phyloP scores from a whole-genome alignment of 2,888 invertebrate species.

The Tanypteryx hageni region DNA sequence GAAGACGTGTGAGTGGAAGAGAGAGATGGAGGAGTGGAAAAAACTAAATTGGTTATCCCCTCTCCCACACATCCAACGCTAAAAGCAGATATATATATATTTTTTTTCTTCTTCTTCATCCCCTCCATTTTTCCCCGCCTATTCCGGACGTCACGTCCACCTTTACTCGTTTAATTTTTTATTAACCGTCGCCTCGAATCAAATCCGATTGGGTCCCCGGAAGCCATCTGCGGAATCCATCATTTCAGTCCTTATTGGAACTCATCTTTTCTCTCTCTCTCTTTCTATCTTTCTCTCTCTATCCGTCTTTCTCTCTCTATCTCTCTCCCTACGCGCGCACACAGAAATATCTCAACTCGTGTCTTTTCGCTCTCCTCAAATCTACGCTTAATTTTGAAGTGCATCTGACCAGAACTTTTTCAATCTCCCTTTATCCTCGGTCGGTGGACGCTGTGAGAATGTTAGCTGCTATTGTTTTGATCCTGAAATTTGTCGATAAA shows the following conservation, averaged over 20 bases:
- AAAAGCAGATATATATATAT: conserved; percentile 48
- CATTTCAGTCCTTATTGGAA: conserved; percentile 55
- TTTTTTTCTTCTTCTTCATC: conserved; percentile 28
- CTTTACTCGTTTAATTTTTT: conserved; percentile 61
- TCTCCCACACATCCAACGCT: conserved; percentile 9
- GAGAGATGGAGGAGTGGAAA: neutral
- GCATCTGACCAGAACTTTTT: neutral
- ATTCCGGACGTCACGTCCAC: conserved; percentile 58
- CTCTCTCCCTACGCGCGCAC: neutral
- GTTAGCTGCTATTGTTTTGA: too few relatives aligned
- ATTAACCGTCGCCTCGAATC: conserved; percentile 64
- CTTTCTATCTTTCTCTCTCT: too few relatives aligned
- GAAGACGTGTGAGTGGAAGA: neutral
- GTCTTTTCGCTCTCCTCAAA: neutral
- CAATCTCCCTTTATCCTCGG: too few relatives aligned
- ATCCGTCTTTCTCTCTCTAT: too few relatives aligned
- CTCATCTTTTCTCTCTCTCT: neutral
- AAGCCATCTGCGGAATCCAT: conserved; percentile 59
- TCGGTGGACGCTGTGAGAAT: too few relatives aligned
- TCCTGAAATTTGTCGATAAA: too few relatives aligned
- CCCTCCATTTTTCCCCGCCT: conserved; percentile 30
- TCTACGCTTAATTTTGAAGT: neutral
- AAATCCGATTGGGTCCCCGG: conserved; percentile 61
- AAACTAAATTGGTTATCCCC: conserved; percentile 18
- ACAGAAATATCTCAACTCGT: neutral